These are phyloP conservation scores for Drepana arcuata DNA, from an alignment of 1,140 invertebrate genomes.

Conservation along the genomic window DNA sequence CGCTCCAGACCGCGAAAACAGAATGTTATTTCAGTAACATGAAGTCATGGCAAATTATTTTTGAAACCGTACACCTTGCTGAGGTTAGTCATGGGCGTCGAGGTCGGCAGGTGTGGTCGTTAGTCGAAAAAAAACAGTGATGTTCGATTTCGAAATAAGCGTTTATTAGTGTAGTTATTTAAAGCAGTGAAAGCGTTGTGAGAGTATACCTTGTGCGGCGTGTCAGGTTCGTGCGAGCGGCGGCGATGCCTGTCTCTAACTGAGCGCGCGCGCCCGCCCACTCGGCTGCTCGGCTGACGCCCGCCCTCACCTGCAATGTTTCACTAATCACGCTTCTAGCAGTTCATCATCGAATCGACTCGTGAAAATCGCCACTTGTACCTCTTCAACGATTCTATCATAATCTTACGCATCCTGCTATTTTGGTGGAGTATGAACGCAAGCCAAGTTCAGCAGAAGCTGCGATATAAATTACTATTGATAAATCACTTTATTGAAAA, in stretches of 20 bases:
- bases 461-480: no score
- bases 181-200: conserved; percentile 33
- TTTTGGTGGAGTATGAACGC: no score
- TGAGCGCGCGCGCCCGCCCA: conserved; percentile 52
- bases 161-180: conserved; percentile 62
- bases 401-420: no score
- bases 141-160: conserved; percentile 34
- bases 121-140: conserved; percentile 42
- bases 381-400: no score
- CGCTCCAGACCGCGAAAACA: conserved; percentile 28
- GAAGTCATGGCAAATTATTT: conserved; percentile 60
- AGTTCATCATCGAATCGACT: conserved; percentile 12
- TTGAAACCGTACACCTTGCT: conserved; percentile 47
- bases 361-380: conserved; percentile 2
- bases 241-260: conserved; percentile 54
- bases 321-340: conserved; percentile 27
- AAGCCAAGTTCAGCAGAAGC: no score
- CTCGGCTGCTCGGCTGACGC: conserved; percentile 25
- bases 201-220: conserved; percentile 59
- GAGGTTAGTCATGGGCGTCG: conserved; percentile 52
- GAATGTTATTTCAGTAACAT: conserved; percentile 56
- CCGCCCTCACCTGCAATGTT: conserved; percentile 49
- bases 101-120: conserved; percentile 48
- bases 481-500: no score
- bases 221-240: conserved; percentile 63